These are phyloP conservation scores for Diorhabda carinulata DNA, from an alignment of 1,140 invertebrate species.

Conservation along the genomic window DNA sequence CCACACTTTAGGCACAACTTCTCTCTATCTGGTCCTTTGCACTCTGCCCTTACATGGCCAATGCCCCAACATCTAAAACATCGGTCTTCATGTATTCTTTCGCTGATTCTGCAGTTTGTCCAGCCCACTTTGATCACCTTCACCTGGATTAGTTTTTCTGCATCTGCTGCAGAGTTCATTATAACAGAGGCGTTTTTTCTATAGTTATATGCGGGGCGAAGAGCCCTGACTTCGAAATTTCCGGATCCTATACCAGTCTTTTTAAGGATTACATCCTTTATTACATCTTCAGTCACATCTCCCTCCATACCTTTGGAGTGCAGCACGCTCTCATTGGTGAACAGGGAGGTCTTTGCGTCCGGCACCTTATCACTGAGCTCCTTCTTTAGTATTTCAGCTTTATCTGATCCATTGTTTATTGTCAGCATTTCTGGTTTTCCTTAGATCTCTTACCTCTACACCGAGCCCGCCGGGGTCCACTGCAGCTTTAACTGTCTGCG, in stretches of 20 bases:
- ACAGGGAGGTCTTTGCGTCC: neutral
- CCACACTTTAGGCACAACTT: constrained; percentile 8
- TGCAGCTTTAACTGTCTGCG: constrained; percentile 6
- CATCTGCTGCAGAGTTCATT: neutral
- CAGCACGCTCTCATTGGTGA: neutral
- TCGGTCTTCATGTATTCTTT: constrained; percentile 3
- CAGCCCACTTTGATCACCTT: constrained; percentile 10
- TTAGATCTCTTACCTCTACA: constrained; percentile 6
- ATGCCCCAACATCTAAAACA: constrained; percentile 21
- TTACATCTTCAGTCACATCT: neutral
- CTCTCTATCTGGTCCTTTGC: constrained; percentile 11
- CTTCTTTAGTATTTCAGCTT: constrained; percentile 5
- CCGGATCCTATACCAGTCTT: neutral
- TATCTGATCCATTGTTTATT: neutral
- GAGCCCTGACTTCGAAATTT: constrained; percentile 4
- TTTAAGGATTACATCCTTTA: neutral
- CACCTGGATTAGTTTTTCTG: constrained; percentile 1
- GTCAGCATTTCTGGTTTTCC: constrained; percentile 9
- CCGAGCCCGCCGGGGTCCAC: constrained; percentile 9
- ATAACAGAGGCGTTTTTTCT: constrained; percentile 3
- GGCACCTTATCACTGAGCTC: neutral
- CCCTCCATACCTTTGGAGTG: constrained; percentile 6
- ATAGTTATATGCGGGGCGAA: constrained; percentile 6
- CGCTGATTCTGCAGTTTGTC: constrained; percentile 2
- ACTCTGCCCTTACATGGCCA: constrained; percentile 14